Percentiles rank a stretch among this genome's conserved stretches.
These are phyloP conservation scores for Sanderia malayensis DNA, from an alignment of 30 jellyfish, hydroid and myxozoan genomes.

Conservation along the genomic window DNA sequence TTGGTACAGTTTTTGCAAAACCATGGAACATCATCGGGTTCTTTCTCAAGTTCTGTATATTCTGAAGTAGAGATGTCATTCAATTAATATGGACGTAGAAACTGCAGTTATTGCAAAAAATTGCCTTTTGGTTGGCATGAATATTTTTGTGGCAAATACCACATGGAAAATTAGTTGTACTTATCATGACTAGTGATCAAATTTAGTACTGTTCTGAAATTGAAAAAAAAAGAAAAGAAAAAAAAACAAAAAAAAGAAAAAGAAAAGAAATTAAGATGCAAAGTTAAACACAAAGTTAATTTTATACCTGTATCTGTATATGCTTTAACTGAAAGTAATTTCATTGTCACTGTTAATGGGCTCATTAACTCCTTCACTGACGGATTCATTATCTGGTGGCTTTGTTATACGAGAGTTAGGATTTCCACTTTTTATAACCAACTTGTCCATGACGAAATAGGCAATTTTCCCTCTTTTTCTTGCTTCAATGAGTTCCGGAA, in stretches of 20 bases:
- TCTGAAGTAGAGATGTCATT: slow-evolving; percentile 13
- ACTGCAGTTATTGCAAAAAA: slow-evolving; percentile 5
- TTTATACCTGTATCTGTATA: slow-evolving; percentile 1
- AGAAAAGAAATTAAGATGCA: slow-evolving; percentile 1
- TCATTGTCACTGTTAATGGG: slow-evolving; percentile 15
- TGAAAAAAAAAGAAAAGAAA: too few relatives aligned
- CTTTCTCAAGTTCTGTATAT: slow-evolving; percentile 16
- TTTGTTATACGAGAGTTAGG: slow-evolving; percentile 9
- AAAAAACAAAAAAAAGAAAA: too few relatives aligned
- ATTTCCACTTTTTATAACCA: neutral
- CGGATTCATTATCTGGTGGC: slow-evolving; percentile 15
- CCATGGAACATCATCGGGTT: slow-evolving; percentile 41
- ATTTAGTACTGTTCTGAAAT: slow-evolving; percentile 1
- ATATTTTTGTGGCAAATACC: slow-evolving; percentile 21
- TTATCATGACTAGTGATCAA: neutral
- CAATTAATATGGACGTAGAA: slow-evolving; percentile 8
- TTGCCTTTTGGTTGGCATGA: slow-evolving; percentile 14
- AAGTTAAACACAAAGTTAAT: neutral
- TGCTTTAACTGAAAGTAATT: slow-evolving; percentile 3
- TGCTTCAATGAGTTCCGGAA: slow-evolving; percentile 29
- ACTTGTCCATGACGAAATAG: slow-evolving; percentile 26
- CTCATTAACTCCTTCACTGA: slow-evolving; percentile 2
- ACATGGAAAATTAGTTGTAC: slow-evolving; percentile 4
- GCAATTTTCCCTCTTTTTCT: slow-evolving; percentile 27
- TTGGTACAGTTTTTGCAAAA: too few relatives aligned